Evolutionary conservation across 2,113 vertebrate species (phyloP), one percentile per base, ranked within the genome.

Genomic region (Microtus richardsoni): DNA sequence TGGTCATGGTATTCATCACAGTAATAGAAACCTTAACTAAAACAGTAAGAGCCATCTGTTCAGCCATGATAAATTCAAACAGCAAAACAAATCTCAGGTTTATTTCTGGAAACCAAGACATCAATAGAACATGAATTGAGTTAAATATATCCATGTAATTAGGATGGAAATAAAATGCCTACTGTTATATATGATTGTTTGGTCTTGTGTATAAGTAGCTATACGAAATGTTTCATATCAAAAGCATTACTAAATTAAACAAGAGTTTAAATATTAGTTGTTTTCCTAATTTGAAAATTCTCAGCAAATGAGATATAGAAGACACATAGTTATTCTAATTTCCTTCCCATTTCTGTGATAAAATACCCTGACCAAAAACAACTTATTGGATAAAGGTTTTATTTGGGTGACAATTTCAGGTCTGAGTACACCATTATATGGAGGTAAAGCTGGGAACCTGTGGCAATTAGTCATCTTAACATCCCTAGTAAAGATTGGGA

Each of bases 81-180:
- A 73, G 28, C 30, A 84, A 19, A 90, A 80, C 70, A 28, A 36
- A 41, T 9, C 21, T 77, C 39, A 12, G 24, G 22, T 80, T 95
- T 96, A 97, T 96, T 96, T 89, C 16, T 26, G 26, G 49, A 9
- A 80, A 84, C 28, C 93, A 91, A 95, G 97, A 97, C 70, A 92
- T 89, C 88, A 95, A 88, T 36, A 39, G 79, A 92, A 54, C 88
- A 91, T 93, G 93, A 97, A 97, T 74, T 95, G 85, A 91, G 17
- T 78, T 96, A 83, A 94, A 89, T 39, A 54, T 68, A 84, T 93
- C 84, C 95, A 58, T 36, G 70, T 88, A 88, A 74, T 80, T 95
- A 89, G 87, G 92, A 60, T 89, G n/a, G 74, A 88, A 94, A 30
- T 66, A 91, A 91, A 80, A 36, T 64, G 33, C 0, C 17, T 94